Base-by-base conservation (phyloP, 2,888 invertebrate species). In the Smittia aterrima region DNA sequence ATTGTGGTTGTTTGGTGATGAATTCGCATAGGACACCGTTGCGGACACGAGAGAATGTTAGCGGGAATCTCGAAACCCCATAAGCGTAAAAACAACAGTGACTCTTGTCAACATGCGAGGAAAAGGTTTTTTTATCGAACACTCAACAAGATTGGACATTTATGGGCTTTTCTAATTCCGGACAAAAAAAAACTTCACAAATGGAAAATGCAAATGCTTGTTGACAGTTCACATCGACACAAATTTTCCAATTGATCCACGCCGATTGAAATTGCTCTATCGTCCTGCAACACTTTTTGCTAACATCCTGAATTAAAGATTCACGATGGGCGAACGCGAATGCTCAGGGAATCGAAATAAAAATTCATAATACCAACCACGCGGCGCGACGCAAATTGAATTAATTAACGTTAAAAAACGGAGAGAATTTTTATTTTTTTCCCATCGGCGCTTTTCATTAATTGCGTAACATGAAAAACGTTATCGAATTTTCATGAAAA, bases 351-450 rank as follows among this genome's bases (percentile, higher is more conserved):
- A n/a, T 67, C 20, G 7, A n/a, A 68, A 68, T 40, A 70, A 70
- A 68, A 53, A 47, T 47, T 68, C n/a, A 47, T 24, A 68, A 38
- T 24, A 22, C 47, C 47, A 53, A 70, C 70, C 70, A 27, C 70
- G 58, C 9, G 58, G 68, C 68, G 25, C 18, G 70, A 70, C 22
- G 54, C 70, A 53, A 67, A 54, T 70, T 70, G 70, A 70, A 70
- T 70, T 70, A 70, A 70, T 70, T 70, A 70, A 70, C 70, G 32
- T 24, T n/a, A 27, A 25, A 27, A 64, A 27, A 64, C 20, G 47
- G 32, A 70, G 18, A 25, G 24, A 54, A 54, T 70, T 70, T 16
- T 54, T 70, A 3, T 58, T 58, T 58, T 58, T 58, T 20, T 58
- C 20, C 20, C 18, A 20, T 22, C 7, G 9, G 16, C 58, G 22